These are phyloP conservation scores for Falco columbarius DNA, from an alignment of 2,797 vertebrate genomes.

Conservation along the genomic window DNA sequence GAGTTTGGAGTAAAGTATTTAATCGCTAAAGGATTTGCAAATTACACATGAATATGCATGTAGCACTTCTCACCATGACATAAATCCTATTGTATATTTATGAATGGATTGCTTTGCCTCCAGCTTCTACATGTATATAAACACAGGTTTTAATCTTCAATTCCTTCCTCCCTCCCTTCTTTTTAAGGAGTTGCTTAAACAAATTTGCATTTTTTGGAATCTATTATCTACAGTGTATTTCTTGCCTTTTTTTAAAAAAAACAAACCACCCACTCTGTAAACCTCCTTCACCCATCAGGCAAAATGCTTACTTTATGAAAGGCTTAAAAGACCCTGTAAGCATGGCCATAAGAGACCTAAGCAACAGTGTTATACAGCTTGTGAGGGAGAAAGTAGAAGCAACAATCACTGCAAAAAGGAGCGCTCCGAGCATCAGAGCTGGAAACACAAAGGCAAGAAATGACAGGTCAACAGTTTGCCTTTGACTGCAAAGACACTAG, in stretches of 20 bases:
- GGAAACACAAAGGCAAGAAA: background rate
- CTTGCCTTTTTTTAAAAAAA: background rate
- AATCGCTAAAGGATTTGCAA: slow-evolving; percentile 57
- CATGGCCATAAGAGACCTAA: background rate
- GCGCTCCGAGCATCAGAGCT: background rate
- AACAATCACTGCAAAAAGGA: background rate
- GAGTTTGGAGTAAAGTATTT: slow-evolving; percentile 54
- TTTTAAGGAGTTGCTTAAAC: slow-evolving; percentile 55
- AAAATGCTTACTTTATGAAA: background rate
- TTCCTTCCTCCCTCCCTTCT: slow-evolving; percentile 40
- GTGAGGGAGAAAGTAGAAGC: background rate
- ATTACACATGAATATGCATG: slow-evolving; percentile 64
- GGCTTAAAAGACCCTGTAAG: background rate
- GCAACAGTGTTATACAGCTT: background rate
- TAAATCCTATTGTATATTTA: slow-evolving; percentile 64
- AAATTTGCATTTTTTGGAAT: slow-evolving; percentile 58
- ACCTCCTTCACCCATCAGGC: background rate
- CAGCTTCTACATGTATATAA: slow-evolving; percentile 54
- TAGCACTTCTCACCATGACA: slow-evolving; percentile 54
- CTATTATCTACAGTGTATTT: slow-evolving; percentile 22
- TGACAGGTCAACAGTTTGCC: background rate
- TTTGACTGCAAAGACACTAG: background rate
- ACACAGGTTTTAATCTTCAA: slow-evolving; percentile 58
- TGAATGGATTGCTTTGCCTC: slow-evolving; percentile 61
- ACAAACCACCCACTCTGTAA: background rate